Evolutionary conservation across 1,140 invertebrate species (phyloP).

Genomic region (Mya arenaria): DNA sequence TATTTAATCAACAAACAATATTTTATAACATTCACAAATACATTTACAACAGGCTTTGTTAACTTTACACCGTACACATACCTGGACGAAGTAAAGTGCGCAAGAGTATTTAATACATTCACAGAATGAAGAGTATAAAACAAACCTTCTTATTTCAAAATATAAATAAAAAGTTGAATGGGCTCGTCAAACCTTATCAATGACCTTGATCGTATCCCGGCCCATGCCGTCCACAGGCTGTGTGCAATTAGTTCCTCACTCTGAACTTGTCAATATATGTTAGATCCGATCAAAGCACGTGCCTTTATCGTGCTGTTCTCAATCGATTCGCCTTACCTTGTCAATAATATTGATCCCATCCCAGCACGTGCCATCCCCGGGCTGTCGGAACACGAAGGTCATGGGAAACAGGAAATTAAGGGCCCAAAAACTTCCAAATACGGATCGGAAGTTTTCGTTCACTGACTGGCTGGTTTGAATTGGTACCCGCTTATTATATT

Average conservation of each 20-base stretch:
- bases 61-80: too few species aligned
- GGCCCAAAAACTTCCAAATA: slow-evolving; percentile 74
- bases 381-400: slow-evolving; percentile 69
- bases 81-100: too few species aligned
- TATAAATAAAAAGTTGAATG: too few species aligned
- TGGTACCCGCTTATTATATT: slow-evolving; percentile 61
- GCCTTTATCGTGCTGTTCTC: slow-evolving; percentile 52
- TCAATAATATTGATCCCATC: slow-evolving; percentile 60
- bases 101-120: too few species aligned
- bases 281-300: slow-evolving; percentile 65
- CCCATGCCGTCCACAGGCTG: slow-evolving; percentile 65
- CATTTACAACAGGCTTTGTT: too few species aligned
- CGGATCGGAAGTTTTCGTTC: slow-evolving; percentile 67
- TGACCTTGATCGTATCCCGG: slow-evolving; percentile 65
- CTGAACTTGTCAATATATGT: slow-evolving; percentile 58
- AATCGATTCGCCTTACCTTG: slow-evolving; percentile 62
- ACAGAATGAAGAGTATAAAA: too few species aligned
- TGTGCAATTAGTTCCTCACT: slow-evolving; percentile 39
- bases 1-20: too few species aligned
- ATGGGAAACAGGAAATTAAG: slow-evolving; percentile 75
- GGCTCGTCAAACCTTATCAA: too few species aligned
- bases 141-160: too few species aligned
- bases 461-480: slow-evolving; percentile 53
- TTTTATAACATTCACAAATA: too few species aligned
- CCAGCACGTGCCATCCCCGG: slow-evolving; percentile 66